Conservation (phyloP, 2,888 invertebrate genomes). For the Salpingus planirostris region DNA sequence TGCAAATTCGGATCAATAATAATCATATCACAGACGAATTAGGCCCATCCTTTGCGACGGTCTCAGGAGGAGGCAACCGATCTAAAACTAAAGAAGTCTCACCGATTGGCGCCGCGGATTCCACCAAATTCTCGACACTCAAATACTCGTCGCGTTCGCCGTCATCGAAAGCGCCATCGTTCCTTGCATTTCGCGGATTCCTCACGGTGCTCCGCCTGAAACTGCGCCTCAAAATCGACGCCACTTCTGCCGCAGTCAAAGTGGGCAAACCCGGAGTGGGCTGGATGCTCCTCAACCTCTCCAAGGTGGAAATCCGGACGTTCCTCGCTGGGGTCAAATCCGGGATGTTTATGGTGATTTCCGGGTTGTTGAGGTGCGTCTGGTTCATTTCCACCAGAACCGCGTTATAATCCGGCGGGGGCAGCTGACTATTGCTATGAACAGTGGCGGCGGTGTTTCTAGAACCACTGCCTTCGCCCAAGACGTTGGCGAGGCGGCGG, state of each 20-base stretch:
- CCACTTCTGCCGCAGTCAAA: constrained; percentile 50
- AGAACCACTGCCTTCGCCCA: constrained; percentile 41
- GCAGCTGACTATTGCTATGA: constrained; percentile 36
- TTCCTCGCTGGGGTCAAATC: constrained; percentile 5
- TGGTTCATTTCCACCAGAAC: constrained; percentile 55
- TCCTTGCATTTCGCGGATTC: constrained; percentile 25
- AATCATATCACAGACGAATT: constrained; percentile 37
- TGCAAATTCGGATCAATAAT: not conserved
- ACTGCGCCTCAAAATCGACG: constrained; percentile 49
- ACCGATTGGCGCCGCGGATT: constrained; percentile 52
- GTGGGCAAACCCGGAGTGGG: constrained; percentile 31
- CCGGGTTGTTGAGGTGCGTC: constrained; percentile 28
- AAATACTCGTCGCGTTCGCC: constrained; percentile 36
- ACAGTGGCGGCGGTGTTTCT: constrained; percentile 18
- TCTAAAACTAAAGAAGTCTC: constrained; percentile 39
- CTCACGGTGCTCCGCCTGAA: constrained; percentile 44
- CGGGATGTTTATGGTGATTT: constrained; percentile 11
- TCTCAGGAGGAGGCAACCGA: constrained; percentile 23
- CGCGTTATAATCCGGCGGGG: constrained; percentile 55
- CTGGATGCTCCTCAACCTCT: constrained; percentile 27
- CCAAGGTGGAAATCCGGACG: constrained; percentile 26
- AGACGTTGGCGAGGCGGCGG: constrained; percentile 52
- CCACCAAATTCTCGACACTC: constrained; percentile 53
- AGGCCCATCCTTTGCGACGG: constrained; percentile 23
- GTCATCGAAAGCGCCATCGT: constrained; percentile 19